Conservation (phyloP, 2,113 vertebrate species). For the Peromyscus californicus region DNA sequence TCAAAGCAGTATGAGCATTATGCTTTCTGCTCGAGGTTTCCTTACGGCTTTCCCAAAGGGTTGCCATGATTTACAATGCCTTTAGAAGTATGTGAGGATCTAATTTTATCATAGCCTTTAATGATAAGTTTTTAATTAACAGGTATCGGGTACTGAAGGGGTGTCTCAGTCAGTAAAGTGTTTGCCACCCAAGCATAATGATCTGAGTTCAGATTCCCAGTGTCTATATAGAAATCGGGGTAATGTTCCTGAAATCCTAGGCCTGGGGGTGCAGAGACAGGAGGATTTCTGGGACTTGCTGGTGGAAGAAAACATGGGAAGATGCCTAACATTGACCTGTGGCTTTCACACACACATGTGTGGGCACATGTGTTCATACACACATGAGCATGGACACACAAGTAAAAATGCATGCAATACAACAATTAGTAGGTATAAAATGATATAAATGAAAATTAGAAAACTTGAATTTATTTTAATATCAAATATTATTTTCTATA, state of each 20-base stretch:
- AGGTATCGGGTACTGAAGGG: background rate
- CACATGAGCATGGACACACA: background rate
- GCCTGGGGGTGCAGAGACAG: background rate
- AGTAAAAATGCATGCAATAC: background rate
- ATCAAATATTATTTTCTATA: slow-evolving; percentile 24
- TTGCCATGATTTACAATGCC: background rate
- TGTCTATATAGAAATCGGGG: too few relatives aligned
- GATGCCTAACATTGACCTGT: background rate
- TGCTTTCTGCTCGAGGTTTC: background rate
- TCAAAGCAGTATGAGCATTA: slow-evolving; percentile 46
- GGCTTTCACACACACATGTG: background rate
- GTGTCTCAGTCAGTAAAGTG: background rate
- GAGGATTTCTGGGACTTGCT: background rate
- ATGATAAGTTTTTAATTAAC: background rate
- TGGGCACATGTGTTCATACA: background rate
- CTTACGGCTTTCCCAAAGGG: slow-evolving; percentile 21
- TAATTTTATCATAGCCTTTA: background rate
- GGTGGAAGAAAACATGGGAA: background rate
- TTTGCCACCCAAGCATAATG: background rate
- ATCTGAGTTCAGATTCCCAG: background rate
- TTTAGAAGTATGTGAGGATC: slow-evolving; percentile 21
- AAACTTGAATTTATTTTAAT: slow-evolving; percentile 53
- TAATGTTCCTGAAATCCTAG: background rate
- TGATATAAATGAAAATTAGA: background rate
- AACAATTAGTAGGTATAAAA: slow-evolving; percentile 19